phyloP scores from a whole-genome alignment of 2,888 invertebrate species.

The Leucoptera coffeella region DNA sequence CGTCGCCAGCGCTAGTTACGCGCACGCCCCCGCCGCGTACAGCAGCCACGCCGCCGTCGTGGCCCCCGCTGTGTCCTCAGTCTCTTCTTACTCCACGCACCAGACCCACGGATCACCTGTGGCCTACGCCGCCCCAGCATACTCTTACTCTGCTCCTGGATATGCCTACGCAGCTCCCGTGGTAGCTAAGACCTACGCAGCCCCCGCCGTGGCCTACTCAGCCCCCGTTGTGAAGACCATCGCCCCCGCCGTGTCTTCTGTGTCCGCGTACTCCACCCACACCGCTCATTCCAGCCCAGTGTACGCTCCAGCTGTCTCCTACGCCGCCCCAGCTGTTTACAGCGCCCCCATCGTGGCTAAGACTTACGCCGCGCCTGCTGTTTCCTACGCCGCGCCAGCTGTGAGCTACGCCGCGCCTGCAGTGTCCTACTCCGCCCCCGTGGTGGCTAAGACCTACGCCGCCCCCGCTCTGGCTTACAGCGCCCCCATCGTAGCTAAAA shows the following conservation, averaged over 20 bases:
- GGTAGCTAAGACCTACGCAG: constrained; percentile 13
- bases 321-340: constrained; percentile 13
- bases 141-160: constrained; percentile 9
- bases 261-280: constrained; percentile 17
- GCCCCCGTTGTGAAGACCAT: constrained; percentile 27
- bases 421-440: constrained; percentile 10
- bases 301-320: constrained; percentile 15
- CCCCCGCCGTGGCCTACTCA: constrained; percentile 14
- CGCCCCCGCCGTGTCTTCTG: constrained; percentile 22
- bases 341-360: constrained; percentile 9
- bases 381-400: constrained; percentile 16
- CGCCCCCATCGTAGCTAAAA: constrained; percentile 23
- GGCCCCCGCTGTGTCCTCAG: constrained; percentile 10
- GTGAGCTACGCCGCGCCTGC: constrained; percentile 12
- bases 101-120: constrained; percentile 19
- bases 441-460: constrained; percentile 24
- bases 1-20: constrained; percentile 46
- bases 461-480: no score
- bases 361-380: constrained; percentile 14
- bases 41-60: constrained; percentile 28
- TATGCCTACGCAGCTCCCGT: constrained; percentile 34
- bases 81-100: constrained; percentile 18
- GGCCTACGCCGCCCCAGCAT: constrained; percentile 23
- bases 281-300: constrained; percentile 13
- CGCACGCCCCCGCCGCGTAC: constrained; percentile 30